Conservation (phyloP, 2,113 vertebrate genomes). For the Paracanthobrama guichenoti region DNA sequence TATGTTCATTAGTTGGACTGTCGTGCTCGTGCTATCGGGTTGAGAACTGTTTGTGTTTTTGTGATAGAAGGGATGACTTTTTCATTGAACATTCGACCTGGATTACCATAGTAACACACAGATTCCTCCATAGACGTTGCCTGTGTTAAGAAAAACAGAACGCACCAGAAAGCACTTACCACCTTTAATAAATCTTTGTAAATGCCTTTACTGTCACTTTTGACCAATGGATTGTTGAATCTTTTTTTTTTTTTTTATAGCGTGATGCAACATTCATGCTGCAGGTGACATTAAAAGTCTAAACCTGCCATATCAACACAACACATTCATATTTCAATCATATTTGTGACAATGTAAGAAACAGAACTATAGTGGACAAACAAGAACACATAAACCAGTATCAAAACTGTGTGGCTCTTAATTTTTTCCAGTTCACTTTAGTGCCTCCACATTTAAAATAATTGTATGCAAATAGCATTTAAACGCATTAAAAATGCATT, state of each 20-base stretch:
- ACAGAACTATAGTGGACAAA: background rate
- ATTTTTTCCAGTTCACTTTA: background rate
- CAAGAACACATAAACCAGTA: background rate
- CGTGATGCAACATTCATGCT: background rate
- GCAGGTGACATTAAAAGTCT: background rate
- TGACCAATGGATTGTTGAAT: background rate
- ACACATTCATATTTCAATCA: background rate
- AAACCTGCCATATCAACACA: background rate
- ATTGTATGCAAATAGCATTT: constrained; percentile 9
- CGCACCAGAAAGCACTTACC: too few relatives aligned
- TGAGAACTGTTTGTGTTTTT: too few relatives aligned
- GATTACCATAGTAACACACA: too few relatives aligned
- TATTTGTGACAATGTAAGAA: background rate
- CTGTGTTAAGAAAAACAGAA: too few relatives aligned
- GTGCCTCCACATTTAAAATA: background rate
- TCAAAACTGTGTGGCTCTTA: background rate
- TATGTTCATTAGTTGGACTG: too few relatives aligned
- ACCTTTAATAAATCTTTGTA: background rate
- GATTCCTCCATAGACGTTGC: too few relatives aligned
- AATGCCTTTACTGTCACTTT: background rate
- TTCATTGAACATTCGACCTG: too few relatives aligned
- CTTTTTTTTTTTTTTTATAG: too few relatives aligned
- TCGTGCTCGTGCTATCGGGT: too few relatives aligned
- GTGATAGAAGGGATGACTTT: too few relatives aligned
- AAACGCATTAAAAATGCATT: constrained; percentile 1